Base-by-base conservation (phyloP, 1,140 invertebrate genomes). In the Drosophila arizonae region DNA sequence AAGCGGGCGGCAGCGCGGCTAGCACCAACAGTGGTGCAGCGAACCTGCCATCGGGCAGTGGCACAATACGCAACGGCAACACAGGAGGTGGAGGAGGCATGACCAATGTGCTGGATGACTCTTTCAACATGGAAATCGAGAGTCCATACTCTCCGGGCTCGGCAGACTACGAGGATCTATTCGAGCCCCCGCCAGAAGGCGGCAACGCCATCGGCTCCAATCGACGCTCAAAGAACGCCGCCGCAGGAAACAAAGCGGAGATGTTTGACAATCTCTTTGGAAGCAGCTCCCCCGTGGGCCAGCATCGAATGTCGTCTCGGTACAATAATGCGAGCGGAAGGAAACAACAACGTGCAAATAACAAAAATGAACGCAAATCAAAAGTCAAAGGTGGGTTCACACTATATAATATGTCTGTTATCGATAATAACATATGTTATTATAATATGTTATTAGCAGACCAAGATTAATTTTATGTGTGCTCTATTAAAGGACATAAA, bases 61-160 rank as follows among this genome's bases (percentile, higher is more conserved):
- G 55, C 4, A 55, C 51, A 30, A 15, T 85, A 24, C 78, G 86
- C 5, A 90, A 66, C 90, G 41, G 93, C 90, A 24, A 63, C 67
- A 70, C 79, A 67, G 73, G 41, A 36, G 30, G 93, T 63, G 90
- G 95, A 33, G 95, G 95, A 33, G 95, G 95, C 76, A 93, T 93
- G 51, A 84, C 94, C 36, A 95, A 95, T 78, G 58, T 30, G 4
- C 41, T 95, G 94, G 93, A 90, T 15, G 90, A 91, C 26, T 76
- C 87, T 2, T 87, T 79, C 11, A 87, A 76, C 36, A 68, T 84
- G 61, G 96, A 96, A 41, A 95, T 93, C 78, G 95, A 96, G 56
- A 97, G 96, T 10, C 96, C 97, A 0, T 97, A 97, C 92, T 97
- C 96, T 24, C 96, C 96, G 0, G 96, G 95, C 26, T 96, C 96